phyloP scores from a whole-genome alignment of 1,140 invertebrate species.

The Patella vulgata region DNA sequence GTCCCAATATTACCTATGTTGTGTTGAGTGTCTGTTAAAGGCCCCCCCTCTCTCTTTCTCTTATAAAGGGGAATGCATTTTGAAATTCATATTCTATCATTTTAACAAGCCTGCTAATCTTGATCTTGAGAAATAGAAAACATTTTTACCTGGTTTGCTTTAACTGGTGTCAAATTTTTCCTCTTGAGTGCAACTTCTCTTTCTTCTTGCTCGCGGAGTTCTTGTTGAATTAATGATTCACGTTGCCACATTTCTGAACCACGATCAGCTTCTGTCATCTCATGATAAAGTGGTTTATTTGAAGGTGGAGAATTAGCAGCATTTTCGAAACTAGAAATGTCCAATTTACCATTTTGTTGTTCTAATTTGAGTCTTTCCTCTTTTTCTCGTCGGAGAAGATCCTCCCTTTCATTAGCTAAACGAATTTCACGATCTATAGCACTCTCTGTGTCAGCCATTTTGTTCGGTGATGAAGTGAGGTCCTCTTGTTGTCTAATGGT shows the following conservation, averaged over 20 bases:
- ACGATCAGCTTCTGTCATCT: slow-evolving; percentile 60
- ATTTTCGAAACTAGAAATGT: slow-evolving; percentile 16
- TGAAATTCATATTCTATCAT: no score
- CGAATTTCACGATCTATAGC: slow-evolving; percentile 72
- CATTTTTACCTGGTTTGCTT: not conserved
- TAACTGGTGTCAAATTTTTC: slow-evolving; percentile 24
- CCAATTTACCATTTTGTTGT: slow-evolving; percentile 23
- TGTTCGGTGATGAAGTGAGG: slow-evolving; percentile 13
- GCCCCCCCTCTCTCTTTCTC: not conserved
- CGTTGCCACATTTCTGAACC: slow-evolving; percentile 48
- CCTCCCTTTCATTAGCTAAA: slow-evolving; percentile 69
- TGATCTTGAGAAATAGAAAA: no score
- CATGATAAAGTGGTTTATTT: slow-evolving; percentile 50
- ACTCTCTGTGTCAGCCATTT: slow-evolving; percentile 63
- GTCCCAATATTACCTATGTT: no score
- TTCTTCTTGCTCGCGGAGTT: slow-evolving; percentile 37
- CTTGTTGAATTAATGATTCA: slow-evolving; percentile 32
- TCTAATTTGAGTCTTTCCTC: slow-evolving; percentile 40
- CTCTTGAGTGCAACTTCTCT: slow-evolving; percentile 18
- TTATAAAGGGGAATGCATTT: slow-evolving; percentile 1
- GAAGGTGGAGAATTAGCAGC: slow-evolving; percentile 5
- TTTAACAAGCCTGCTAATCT: no score
- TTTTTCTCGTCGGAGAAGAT: slow-evolving; percentile 51
- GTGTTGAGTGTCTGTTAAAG: no score
- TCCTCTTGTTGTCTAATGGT: no score